Evolutionary conservation across 2,113 vertebrate species (phyloP), one percentile per base, ranked within the genome.

Genomic region (Xiphophorus hellerii): DNA sequence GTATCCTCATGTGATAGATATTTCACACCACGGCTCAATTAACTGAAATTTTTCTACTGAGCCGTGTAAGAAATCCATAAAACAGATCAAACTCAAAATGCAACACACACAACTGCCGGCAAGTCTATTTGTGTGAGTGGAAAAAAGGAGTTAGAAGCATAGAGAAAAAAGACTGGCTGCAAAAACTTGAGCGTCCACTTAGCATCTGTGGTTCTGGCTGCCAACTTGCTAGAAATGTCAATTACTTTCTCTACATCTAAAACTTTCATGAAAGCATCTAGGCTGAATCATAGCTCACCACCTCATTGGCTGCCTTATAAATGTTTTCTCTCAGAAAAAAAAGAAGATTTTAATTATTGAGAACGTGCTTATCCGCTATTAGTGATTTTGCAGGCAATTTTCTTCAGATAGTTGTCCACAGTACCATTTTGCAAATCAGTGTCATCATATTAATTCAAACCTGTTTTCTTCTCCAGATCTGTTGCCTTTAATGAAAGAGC

Each of bases 251-350:
- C 80, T 39, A 78, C 74, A 69, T 91, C 83, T 94, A 77, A 94
- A 94, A 93, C 72, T 93, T 94, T 93, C 81, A 94, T 94, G 91
- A 94, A 88, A 87, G 83, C 90, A 88, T 88, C 86, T 80, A 70
- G 86, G 75, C 89, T 82, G 80, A 88, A 92, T 93, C 90, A 94
- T 94, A 94, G 90, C 70, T 62, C 88, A 91, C 84, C 83, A 85
- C 90, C 87, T 82, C 88, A 76, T 25, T 63, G 54, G 72, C 82
- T 91, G 78, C 51, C 75, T 83, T 54, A 27, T 86, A 93, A 87
- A 86, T 90, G 77, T 92, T 93, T 92, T 93, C 85, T 92, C 87
- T 82, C 74, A 9, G 39, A 82, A 66, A 87, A 93, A 10, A 35
- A 37, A 37, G 11, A 37, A 82, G 77, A 66, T 75, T 89, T 93